A percentile compares a stretch with the other conserved stretches of the same genome.
Conservation (phyloP, 2,113 vertebrate genomes). For the Trematomus loennbergii region DNA sequence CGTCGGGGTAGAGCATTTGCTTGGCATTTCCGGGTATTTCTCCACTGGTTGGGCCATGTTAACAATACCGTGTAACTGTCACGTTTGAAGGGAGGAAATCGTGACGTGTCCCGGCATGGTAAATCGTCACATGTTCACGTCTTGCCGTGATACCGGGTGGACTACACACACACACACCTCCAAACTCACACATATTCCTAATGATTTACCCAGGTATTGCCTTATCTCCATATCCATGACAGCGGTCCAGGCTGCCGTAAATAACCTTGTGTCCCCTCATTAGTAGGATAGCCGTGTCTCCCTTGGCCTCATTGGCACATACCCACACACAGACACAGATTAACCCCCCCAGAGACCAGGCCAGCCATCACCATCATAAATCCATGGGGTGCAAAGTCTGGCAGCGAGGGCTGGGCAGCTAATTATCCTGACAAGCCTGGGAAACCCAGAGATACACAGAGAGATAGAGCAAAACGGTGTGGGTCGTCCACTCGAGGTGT, state of each 20-base stretch:
- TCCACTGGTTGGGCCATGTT: too few relatives aligned
- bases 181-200: conserved; percentile 27
- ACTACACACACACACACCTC: conserved; percentile 21
- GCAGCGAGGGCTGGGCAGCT: conserved; percentile 64
- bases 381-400: conserved; percentile 63
- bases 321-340: conserved; percentile 52
- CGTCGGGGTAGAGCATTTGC: too few relatives aligned
- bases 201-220: conserved; percentile 74
- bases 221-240: conserved; percentile 79
- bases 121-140: too few relatives aligned
- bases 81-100: too few relatives aligned
- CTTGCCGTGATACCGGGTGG: too few relatives aligned
- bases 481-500: not conserved
- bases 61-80: too few relatives aligned
- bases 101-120: too few relatives aligned
- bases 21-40: too few relatives aligned
- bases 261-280: conserved; percentile 81
- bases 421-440: conserved; percentile 81
- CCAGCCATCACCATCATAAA: conserved; percentile 69
- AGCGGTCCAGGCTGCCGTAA: conserved; percentile 70
- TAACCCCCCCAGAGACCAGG: conserved; percentile 49
- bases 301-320: conserved; percentile 62
- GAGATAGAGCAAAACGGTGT: conserved; percentile 26
- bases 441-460: conserved; percentile 41
- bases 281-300: conserved; percentile 76